A percentile compares a stretch with the other conserved stretches of the same genome.
These are phyloP conservation scores for Steromphala cineraria DNA, from an alignment of 2,888 invertebrate species.

Conservation along the genomic window DNA sequence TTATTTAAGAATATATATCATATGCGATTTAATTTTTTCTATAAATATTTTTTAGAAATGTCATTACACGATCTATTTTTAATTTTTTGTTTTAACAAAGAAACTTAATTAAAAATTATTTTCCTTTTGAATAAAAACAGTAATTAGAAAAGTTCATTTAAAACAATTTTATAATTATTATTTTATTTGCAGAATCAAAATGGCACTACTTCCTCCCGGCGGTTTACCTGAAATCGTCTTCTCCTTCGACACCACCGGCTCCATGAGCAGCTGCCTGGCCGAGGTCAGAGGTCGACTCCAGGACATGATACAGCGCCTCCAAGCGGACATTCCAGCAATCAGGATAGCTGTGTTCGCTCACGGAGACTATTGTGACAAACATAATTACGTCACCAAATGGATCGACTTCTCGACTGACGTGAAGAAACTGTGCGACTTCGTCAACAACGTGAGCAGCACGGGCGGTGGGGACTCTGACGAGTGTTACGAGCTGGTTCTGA, in stretches of 20 bases:
- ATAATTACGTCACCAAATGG: conserved; percentile 60
- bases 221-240: conserved; percentile 62
- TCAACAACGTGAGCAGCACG: conserved; percentile 52
- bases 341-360: conserved; percentile 70
- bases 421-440: conserved; percentile 53
- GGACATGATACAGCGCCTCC: conserved; percentile 67
- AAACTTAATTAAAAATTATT: too few species aligned
- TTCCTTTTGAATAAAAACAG: too few species aligned
- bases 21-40: too few species aligned
- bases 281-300: conserved; percentile 58
- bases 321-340: conserved; percentile 68
- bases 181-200: too few species aligned
- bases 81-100: too few species aligned
- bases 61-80: too few species aligned
- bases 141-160: too few species aligned
- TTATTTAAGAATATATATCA: too few species aligned
- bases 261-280: conserved; percentile 59
- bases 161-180: too few species aligned
- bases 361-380: conserved; percentile 69
- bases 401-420: conserved; percentile 57
- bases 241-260: conserved; percentile 71
- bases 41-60: too few species aligned
- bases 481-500: conserved; percentile 72
- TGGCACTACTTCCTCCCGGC: conserved; percentile 25
- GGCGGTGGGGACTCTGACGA: conserved; percentile 70